These are phyloP conservation scores for Listronotus bonariensis DNA, from an alignment of 1,140 invertebrate genomes.

Conservation along the genomic window DNA sequence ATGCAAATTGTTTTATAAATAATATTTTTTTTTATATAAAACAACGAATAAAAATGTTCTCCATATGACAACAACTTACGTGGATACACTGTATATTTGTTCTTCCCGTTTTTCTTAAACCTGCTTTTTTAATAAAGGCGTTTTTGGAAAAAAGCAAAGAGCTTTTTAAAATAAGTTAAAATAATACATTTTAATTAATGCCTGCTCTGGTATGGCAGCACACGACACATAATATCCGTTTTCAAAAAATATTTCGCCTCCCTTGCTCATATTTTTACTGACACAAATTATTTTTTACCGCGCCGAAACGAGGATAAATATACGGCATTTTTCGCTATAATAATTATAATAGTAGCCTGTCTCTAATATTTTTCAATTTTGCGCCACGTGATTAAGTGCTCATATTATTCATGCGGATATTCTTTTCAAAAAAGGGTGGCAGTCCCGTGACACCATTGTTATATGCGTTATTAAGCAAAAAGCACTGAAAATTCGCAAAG, in stretches of 20 bases:
- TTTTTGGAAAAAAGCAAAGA: no score
- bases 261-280: conserved; percentile 49
- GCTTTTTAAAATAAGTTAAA: no score
- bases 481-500: conserved; percentile 13
- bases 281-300: conserved; percentile 50
- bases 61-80: no score
- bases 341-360: conserved; percentile 50
- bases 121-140: no score
- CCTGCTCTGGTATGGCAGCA: conserved; percentile 41
- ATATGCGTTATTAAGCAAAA: conserved; percentile 28
- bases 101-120: no score
- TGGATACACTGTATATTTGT: no score
- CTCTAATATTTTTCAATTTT: conserved; percentile 51
- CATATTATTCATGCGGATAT: conserved; percentile 40
- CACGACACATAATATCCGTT: conserved; percentile 52
- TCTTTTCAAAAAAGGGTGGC: conserved; percentile 35
- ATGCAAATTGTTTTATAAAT: no score
- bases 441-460: conserved; percentile 25
- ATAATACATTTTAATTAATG: not conserved
- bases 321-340: conserved; percentile 49
- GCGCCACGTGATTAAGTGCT: conserved; percentile 41
- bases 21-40: no score
- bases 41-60: no score
- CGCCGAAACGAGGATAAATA: conserved; percentile 53
- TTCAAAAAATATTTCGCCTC: conserved; percentile 53